Base-by-base conservation (phyloP, 2,797 vertebrate species). In the Poeciliopsis presidionis region DNA sequence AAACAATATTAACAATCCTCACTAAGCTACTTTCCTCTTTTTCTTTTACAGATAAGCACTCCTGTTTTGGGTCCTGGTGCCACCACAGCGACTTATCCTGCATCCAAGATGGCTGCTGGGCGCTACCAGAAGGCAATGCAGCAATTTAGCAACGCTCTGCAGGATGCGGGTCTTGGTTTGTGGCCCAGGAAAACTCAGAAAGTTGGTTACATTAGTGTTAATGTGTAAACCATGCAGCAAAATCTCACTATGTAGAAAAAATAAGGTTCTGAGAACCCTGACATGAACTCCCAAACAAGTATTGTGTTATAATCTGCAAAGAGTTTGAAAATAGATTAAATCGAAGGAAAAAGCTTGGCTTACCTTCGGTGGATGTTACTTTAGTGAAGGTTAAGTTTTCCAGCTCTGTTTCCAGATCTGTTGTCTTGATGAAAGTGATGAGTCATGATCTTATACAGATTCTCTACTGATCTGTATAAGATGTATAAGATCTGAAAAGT, bases 181-280 rank as follows among this genome's bases (percentile, higher is more conserved):
- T 98, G 97, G 97, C 92, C 93, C 90, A 95, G 95, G 87, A 97
- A 98, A 87, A 95, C 96, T 0, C 95, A 96, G 0, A 95, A 96
- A 88, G 94, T 94, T 87, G 94, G 95, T 39, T 94, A 96, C 82
- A 96, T 96, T 82, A 89, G 92, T 75, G 84, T 94, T 78, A 88
- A 90, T 55, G 86, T 93, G 76, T 86, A 41, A 76, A 57, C 22
- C 14, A 1, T 59, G 39, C 18, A 5, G 45, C 41, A 6, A 25
- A 41, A n/a, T 36, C 39, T 36, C 28, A 70, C 18, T 22, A 22
- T 3, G 18, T 4, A 22, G 39, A 67, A 8, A 39, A 25, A 67
- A 5, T 33, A 11, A 36, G 5, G 53, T 20, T 8, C 3, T 12
- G 18, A 75, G 8, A 55, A 75, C 39, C 13, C 41, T 25, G 28